Evolutionary conservation across 2,113 vertebrate species (phyloP), one percentile per base, ranked within the genome.

Genomic region (Pandion haliaetus): DNA sequence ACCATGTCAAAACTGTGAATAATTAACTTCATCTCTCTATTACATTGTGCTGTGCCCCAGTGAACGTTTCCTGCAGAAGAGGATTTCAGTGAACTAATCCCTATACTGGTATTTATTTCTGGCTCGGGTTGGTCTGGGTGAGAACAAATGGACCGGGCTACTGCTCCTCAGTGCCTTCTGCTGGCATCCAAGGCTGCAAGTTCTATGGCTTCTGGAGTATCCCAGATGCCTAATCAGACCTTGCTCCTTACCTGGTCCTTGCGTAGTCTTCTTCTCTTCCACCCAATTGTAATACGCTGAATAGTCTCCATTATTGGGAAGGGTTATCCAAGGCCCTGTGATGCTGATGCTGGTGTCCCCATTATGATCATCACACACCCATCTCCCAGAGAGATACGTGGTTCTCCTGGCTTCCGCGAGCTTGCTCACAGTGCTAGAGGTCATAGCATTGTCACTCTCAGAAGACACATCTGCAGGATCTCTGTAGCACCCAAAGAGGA

Each of bases 341-440:
- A 99, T 99, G 96, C 99, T 99, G 94, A 99, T 99, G 98, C 99
- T 99, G 94, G 99, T 99, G 97, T 99, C 99, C 29, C 99, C 99
- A 0, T 99, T 99, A 95, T 99, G 99, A 62, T 99, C 99, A 1
- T 99, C 99, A 90, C 99, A 99, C 97, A 99, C 99, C 99, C 99
- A 99, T 86, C 99, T 98, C 32, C 99, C 99, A 0, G 99, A 99
- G 87, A 99, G 99, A 96, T 99, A 99, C 1, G 99, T 99, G 40
- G 99, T 99, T 89, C 99, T 98, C 16, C 99, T 98, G 11, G 99
- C 99, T 84, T 99, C 99, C 0, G 99, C 99, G 32, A 99, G 98
- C 97, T 99, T 99, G 86, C 99, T 99, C 96, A 99, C 99, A 3
- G 99, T 99, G 98, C 99, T 99, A 38, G 99, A 99, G 85, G 99